Conservation (phyloP, 2,113 vertebrate species). For the Synchiropus splendidus region DNA sequence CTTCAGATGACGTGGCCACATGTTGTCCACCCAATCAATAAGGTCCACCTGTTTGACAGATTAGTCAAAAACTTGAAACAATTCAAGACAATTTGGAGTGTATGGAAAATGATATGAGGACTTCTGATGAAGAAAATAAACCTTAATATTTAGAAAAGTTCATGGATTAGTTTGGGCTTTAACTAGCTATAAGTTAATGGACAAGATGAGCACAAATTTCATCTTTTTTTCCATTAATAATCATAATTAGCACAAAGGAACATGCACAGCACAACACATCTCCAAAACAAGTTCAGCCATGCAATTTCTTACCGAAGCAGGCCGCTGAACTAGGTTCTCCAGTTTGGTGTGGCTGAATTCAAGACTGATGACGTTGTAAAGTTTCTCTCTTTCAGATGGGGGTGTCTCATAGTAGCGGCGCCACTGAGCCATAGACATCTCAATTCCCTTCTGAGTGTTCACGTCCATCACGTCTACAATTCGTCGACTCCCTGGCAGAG, state of each 20-base stretch:
- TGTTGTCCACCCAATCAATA: slow-evolving; percentile 98
- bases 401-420: slow-evolving; percentile 93
- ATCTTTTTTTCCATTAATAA: too few species aligned
- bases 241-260: too few species aligned
- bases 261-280: too few species aligned
- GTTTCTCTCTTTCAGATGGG: slow-evolving; percentile 84
- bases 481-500: slow-evolving; percentile 78
- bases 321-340: slow-evolving; percentile 93
- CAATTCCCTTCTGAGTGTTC: slow-evolving; percentile 93
- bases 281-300: too few species aligned
- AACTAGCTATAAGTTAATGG: too few species aligned
- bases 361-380: slow-evolving; percentile 97
- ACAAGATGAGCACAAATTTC: too few species aligned
- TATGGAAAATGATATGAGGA: too few species aligned
- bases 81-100: too few species aligned
- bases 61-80: too few species aligned
- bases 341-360: slow-evolving; percentile 97
- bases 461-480: slow-evolving; percentile 98
- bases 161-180: too few species aligned
- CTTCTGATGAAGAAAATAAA: too few species aligned
- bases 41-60: slow-evolving; percentile 98
- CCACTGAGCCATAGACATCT: slow-evolving; percentile 99
- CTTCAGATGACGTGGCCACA: slow-evolving; percentile 97
- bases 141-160: too few species aligned
- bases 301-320: slow-evolving; percentile 72